Percentiles rank a stretch among this genome's conserved stretches.
phyloP scores from a whole-genome alignment of 2,113 vertebrate genomes.

The Pelobates fuscus region DNA sequence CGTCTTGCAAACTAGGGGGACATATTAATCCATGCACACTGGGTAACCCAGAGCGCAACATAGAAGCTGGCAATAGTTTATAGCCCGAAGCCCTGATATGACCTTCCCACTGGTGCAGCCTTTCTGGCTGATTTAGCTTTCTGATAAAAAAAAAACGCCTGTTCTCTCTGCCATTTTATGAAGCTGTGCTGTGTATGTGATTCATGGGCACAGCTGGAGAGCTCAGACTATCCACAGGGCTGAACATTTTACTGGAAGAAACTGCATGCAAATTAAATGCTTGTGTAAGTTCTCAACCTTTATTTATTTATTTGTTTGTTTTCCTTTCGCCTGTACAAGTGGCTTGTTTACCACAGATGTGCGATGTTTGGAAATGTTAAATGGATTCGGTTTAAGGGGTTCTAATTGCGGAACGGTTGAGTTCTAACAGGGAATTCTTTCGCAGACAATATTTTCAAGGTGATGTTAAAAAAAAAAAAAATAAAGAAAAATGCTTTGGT shows the following conservation, averaged over 20 bases:
- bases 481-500: too few relatives aligned
- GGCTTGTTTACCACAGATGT: slow-evolving; percentile 35
- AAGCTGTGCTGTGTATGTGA: slow-evolving; percentile 39
- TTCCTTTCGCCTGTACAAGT: background rate
- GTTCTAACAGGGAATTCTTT: too few relatives aligned
- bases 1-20: slow-evolving; percentile 11
- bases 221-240: slow-evolving; percentile 38
- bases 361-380: slow-evolving; percentile 21
- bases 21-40: slow-evolving; percentile 38
- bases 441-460: too few relatives aligned
- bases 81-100: slow-evolving; percentile 31
- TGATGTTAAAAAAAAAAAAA: too few relatives aligned
- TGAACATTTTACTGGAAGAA: slow-evolving; percentile 43
- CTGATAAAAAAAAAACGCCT: slow-evolving; percentile 43
- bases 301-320: slow-evolving; percentile 5
- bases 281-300: slow-evolving; percentile 37
- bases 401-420: too few relatives aligned
- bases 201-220: slow-evolving; percentile 46
- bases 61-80: slow-evolving; percentile 36
- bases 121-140: slow-evolving; percentile 43
- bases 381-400: background rate
- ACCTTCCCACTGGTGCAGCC: slow-evolving; percentile 46
- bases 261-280: slow-evolving; percentile 45
- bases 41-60: slow-evolving; percentile 10
- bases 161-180: slow-evolving; percentile 42